Conservation (phyloP, 2,797 vertebrate species). For the Acrossocheilus wenchowensis region DNA sequence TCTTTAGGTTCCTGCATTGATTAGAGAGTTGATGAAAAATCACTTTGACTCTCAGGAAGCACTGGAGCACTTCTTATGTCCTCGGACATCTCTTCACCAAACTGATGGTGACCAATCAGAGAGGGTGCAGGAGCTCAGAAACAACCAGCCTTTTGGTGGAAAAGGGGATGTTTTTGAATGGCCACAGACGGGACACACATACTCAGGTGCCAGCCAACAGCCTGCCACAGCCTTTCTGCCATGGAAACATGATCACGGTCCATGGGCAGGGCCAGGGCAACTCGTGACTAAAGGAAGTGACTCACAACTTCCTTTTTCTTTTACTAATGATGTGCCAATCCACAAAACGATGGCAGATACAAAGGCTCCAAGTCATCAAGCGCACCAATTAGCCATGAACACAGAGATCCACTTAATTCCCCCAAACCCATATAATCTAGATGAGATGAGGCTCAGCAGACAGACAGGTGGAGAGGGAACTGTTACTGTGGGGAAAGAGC, state of each 20-base stretch:
- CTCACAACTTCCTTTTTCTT: constrained; percentile 63
- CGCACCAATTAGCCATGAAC: constrained; percentile 27
- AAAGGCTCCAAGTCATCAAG: constrained; percentile 56
- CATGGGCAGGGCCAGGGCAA: constrained; percentile 30
- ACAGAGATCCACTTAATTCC: constrained; percentile 29
- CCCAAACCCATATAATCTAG: constrained; percentile 57
- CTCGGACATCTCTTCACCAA: constrained; percentile 43
- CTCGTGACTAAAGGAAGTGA: constrained; percentile 51
- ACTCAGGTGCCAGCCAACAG: constrained; percentile 61
- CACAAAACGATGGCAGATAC: constrained; percentile 68
- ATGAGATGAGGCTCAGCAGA: constrained; percentile 51
- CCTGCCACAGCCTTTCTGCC: constrained; percentile 73
- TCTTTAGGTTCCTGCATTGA: constrained; percentile 73
- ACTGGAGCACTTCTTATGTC: constrained; percentile 62
- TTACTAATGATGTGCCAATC: constrained; percentile 67
- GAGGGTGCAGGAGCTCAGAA: constrained; percentile 22
- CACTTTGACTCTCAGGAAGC: constrained; percentile 72
- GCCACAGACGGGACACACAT: constrained; percentile 49
- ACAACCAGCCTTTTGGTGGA: constrained; percentile 44
- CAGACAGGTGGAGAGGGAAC: constrained; percentile 50
- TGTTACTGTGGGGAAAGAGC: constrained; percentile 60
- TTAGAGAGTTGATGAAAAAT: constrained; percentile 75
- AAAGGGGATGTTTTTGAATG: constrained; percentile 64
- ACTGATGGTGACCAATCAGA: constrained; percentile 52
- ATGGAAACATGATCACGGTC: constrained; percentile 65